Evolutionary conservation across 2,113 vertebrate species (phyloP), one percentile per base, ranked within the genome.

Genomic region (human (Homo sapiens)): DNA sequence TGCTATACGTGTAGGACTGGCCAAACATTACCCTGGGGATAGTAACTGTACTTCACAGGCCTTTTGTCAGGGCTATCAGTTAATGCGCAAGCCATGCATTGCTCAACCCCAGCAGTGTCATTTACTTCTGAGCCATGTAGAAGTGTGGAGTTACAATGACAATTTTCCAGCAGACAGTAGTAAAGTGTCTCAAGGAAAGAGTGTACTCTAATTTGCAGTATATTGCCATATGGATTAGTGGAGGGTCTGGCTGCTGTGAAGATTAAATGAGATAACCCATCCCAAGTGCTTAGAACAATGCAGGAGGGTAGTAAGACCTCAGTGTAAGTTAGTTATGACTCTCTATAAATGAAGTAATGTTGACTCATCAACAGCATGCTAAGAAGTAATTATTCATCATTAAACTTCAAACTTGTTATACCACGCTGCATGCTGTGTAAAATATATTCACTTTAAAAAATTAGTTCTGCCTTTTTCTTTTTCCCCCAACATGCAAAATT

Each of bases 381-480:
- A 40, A 95, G 12, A 93, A 70, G 78, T 20, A 14, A 73, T 84
- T 80, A 70, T 73, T 81, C 55, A 68, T 45, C 61, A 89, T 27
- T 48, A 40, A 70, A 0, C 73, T 80, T 8, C n/a, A 92, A 59
- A 68, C 20, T 75, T 48, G 16, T 48, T 68, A 32, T 64, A 14
- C 16, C 48, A 32, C 1, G 1, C 22, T 68, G 30, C 38, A 14
- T 80, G 30, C 50, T 20, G 43, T 84, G 14, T 48, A 91, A 43
- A 73, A 52, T 89, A 72, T 80, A 88, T 92, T 80, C 27, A 75
- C 35, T 55, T 81, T 64, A 82, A 94, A 90, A 87, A 93, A 84
- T 61, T 82, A 73, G 66, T 68, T 91, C 22, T 81, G 38, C 50
- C 48, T 93, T 91, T 73, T 57, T 88, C 61, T 92, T 89, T 38